Evolutionary conservation across 2,888 invertebrate species (phyloP).

Genomic region (Orthosia incerta): DNA sequence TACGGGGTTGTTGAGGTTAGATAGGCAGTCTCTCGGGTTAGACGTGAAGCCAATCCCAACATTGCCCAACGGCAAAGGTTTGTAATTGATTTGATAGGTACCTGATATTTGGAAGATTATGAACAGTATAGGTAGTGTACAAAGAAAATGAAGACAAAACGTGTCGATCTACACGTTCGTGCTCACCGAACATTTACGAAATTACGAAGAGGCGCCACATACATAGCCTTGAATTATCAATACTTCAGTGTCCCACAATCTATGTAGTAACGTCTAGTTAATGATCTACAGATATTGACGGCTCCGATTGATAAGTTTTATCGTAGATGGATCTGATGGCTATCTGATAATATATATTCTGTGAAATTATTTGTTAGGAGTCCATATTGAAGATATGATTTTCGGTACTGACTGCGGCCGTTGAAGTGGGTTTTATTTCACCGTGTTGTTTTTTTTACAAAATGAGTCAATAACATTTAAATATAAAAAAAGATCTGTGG

Average conservation of each 20-base stretch:
- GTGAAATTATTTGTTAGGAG: conserved; percentile 14
- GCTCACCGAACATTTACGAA: not conserved
- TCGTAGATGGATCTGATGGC: conserved; percentile 40
- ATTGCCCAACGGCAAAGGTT: too few species aligned
- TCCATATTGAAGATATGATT: not conserved
- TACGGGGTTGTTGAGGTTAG: too few species aligned
- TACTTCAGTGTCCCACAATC: conserved; percentile 35
- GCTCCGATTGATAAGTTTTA: conserved; percentile 59
- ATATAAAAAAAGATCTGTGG: not conserved
- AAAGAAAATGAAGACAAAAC: not conserved
- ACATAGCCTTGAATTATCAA: conserved; percentile 24
- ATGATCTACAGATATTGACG: conserved; percentile 58
- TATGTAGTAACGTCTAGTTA: conserved; percentile 53
- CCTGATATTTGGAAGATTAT: not conserved
- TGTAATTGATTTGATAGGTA: too few species aligned
- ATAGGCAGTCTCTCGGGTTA: too few species aligned
- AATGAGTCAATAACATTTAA: not conserved
- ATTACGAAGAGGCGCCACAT: conserved; percentile 1
- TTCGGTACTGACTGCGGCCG: not conserved
- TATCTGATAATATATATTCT: conserved; percentile 36
- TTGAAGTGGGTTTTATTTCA: not conserved
- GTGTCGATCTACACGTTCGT: not conserved
- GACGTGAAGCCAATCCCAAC: too few species aligned
- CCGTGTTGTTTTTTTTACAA: not conserved
- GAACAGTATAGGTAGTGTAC: too few species aligned